Percentiles rank a stretch among this genome's conserved stretches.
Conservation (phyloP, 2,113 vertebrate species). For the Odobenus rosmarus region DNA sequence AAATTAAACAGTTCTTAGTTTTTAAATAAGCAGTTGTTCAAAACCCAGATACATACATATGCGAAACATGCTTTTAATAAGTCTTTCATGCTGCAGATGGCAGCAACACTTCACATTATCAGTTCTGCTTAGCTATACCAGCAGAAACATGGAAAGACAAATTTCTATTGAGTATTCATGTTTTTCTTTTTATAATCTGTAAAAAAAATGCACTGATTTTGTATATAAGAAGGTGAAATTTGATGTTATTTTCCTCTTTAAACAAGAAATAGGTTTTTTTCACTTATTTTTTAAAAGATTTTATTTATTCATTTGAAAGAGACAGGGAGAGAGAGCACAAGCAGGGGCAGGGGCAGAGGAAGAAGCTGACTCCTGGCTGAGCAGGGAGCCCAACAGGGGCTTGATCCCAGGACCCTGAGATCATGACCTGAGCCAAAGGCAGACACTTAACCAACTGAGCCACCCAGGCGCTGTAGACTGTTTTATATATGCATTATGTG, state of each 20-base stretch:
- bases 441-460: background rate
- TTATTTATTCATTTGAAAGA: background rate
- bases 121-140: background rate
- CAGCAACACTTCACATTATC: slow-evolving; percentile 12
- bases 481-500: background rate
- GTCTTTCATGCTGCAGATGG: slow-evolving; percentile 48
- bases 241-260: background rate
- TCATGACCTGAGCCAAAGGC: background rate
- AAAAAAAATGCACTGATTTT: slow-evolving; percentile 6
- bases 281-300: background rate
- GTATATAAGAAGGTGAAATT: background rate
- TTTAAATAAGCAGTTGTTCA: background rate
- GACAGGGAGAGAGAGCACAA: background rate
- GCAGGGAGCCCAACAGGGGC: background rate
- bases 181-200: background rate
- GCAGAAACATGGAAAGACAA: background rate
- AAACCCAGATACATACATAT: background rate
- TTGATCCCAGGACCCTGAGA: background rate
- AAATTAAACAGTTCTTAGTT: background rate
- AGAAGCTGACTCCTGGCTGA: background rate
- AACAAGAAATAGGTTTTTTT: background rate
- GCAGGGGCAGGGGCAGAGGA: background rate
- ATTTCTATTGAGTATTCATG: background rate
- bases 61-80: background rate
- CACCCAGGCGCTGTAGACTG: no score